Base-by-base conservation (phyloP, 2,888 invertebrate species). In the Diadromus collaris region DNA sequence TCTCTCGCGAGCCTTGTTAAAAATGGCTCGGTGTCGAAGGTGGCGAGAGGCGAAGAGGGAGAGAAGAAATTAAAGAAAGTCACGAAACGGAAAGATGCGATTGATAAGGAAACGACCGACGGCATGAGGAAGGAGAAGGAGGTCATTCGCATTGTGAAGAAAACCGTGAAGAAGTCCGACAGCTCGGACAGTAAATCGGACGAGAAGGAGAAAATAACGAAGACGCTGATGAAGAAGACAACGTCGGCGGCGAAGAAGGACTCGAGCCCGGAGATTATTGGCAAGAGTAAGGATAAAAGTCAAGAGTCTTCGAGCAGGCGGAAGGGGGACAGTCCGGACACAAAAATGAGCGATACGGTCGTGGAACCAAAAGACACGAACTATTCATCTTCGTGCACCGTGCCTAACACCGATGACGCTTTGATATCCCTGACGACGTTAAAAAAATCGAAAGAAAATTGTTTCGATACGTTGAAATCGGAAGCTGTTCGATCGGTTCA, bases 41-140 rank as follows among this genome's bases (percentile, higher is more conserved):
- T 82, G 0, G 85, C 87, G 6, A 86, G 84, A 29, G 54, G 46
- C 24, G 86, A 86, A 1, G 83, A 83, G 2, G 9, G 69, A 4
- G 86, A 84, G 1, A 89, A 86, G 46, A 88, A 82, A 38, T 60
- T 73, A 0, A 86, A 84, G 41, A 88, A 86, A 70, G 19, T 81
- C 1, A 70, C 70, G 2, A 87, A 87, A 60, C 10, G 83, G 6
- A 86, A 84, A 5, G 87, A 87, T 38, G 54, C 74, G 1, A 21
- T 34, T 6, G 83, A 83, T 0, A 82, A 83, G 24, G 88, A 86
- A 3, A 84, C 81, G 2, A 81, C 81, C 21, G 86, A 87, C 3
- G 85, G 82, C 0, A 78, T 82, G 6, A 90, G 85, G 67, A 90
- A 89, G 79, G 87, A 89, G 79, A 87, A 89, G 58, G 89, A 83